Percentiles rank a stretch among this genome's conserved stretches.
Evolutionary conservation across 2,113 vertebrate species (phyloP).

Genomic region (Poicephalus gulielmi): DNA sequence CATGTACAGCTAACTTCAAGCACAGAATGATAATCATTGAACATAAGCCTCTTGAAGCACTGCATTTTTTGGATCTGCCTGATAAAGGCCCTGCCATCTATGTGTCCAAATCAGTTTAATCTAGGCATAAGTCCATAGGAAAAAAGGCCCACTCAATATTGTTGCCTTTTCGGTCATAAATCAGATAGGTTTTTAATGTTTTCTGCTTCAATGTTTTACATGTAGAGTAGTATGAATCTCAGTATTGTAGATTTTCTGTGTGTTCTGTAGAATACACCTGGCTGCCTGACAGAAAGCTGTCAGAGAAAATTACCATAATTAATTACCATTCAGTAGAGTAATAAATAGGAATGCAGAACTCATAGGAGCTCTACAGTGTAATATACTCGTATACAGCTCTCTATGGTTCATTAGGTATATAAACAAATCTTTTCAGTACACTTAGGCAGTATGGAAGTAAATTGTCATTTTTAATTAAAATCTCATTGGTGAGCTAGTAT

Average conservation of each 20-base stretch:
- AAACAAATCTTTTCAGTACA: constrained; percentile 41
- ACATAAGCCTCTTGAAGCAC: neutral
- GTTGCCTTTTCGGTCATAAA: neutral
- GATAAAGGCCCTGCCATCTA: neutral
- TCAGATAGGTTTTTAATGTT: neutral
- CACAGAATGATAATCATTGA: neutral
- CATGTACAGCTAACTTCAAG: neutral
- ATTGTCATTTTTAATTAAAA: constrained; percentile 49
- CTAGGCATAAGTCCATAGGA: neutral
- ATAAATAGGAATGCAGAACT: neutral
- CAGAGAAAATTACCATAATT: constrained; percentile 19
- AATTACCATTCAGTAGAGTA: neutral
- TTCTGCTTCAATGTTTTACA: neutral
- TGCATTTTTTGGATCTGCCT: neutral
- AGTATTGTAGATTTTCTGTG: neutral
- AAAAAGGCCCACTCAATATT: rapidly evolving
- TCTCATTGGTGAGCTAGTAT: neutral
- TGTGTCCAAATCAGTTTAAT: neutral
- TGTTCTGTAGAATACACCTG: neutral
- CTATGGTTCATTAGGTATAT: constrained; percentile 7
- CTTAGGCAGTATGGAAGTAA: constrained; percentile 31
- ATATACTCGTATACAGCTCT: neutral
- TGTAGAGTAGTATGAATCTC: neutral
- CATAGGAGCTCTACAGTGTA: neutral
- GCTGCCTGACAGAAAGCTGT: constrained; percentile 6